A percentile compares a stretch with the other conserved stretches of the same genome.
Evolutionary conservation across 1,140 invertebrate species (phyloP).

Genomic region (Vanessa atalanta): DNA sequence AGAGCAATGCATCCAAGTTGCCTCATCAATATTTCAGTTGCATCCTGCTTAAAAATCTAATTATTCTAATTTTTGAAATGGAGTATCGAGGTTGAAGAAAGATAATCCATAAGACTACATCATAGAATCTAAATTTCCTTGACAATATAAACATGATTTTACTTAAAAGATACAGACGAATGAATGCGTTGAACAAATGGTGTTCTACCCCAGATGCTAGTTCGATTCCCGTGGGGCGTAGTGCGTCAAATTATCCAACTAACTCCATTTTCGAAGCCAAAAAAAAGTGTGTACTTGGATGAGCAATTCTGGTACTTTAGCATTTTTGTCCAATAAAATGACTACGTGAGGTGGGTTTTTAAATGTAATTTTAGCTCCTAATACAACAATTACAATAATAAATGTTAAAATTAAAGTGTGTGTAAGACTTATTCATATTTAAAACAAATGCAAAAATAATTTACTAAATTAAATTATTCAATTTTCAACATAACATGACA

Average conservation of each 20-base stretch:
- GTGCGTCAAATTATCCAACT: slow-evolving; percentile 77
- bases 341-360: slow-evolving; percentile 30
- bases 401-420: no score
- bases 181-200: slow-evolving; percentile 46
- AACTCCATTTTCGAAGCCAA: slow-evolving; percentile 74
- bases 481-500: no score
- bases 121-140: slow-evolving; percentile 21
- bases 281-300: slow-evolving; percentile 46
- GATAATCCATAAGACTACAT: background rate
- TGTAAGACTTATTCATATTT: no score
- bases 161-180: slow-evolving; percentile 40
- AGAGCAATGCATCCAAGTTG: slow-evolving; percentile 19
- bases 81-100: slow-evolving; percentile 25
- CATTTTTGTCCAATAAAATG: slow-evolving; percentile 30
- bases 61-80: slow-evolving; percentile 69
- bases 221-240: slow-evolving; percentile 60
- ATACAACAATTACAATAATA: no score
- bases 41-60: slow-evolving; percentile 60
- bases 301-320: slow-evolving; percentile 50
- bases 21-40: slow-evolving; percentile 62
- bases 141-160: slow-evolving; percentile 19
- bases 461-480: no score
- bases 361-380: background rate
- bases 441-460: no score
- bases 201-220: slow-evolving; percentile 57